phyloP scores from a whole-genome alignment of 2,113 vertebrate genomes.

The Phalacrocorax pelagicus region DNA sequence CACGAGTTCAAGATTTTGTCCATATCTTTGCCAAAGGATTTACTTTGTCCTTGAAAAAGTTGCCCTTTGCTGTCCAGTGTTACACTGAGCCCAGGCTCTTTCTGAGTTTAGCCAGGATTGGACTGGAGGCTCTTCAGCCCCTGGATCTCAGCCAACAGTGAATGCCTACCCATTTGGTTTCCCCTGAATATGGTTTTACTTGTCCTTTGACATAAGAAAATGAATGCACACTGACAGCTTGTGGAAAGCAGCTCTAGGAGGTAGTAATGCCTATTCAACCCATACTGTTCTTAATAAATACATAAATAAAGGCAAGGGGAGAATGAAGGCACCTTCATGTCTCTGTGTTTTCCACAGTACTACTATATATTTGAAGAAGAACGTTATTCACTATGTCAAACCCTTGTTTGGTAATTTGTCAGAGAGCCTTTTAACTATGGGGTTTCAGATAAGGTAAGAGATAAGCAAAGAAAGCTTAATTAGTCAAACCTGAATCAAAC shows the following conservation, averaged over 20 bases:
- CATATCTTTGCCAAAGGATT: neutral
- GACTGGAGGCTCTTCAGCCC: neutral
- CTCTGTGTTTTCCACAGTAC: neutral
- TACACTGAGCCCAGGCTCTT: neutral
- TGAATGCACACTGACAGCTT: neutral
- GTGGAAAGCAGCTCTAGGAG: neutral
- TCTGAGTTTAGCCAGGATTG: neutral
- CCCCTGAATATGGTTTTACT: neutral
- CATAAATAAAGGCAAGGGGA: neutral
- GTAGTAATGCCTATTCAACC: neutral
- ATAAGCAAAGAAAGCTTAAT: neutral
- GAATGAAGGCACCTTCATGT: neutral
- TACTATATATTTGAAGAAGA: neutral
- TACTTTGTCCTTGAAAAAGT: neutral
- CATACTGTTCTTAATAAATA: neutral
- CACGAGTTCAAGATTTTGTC: neutral
- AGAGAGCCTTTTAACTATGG: neutral
- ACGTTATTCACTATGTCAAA: neutral
- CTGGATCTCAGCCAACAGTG: neutral
- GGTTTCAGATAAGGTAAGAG: neutral
- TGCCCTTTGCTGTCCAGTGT: neutral
- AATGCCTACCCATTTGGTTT: neutral
- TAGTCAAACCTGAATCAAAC: neutral
- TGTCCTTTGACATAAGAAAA: neutral
- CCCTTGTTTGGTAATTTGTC: neutral